phyloP scores from a whole-genome alignment of 2,797 vertebrate genomes.

The Mormyrops attenuatus region DNA sequence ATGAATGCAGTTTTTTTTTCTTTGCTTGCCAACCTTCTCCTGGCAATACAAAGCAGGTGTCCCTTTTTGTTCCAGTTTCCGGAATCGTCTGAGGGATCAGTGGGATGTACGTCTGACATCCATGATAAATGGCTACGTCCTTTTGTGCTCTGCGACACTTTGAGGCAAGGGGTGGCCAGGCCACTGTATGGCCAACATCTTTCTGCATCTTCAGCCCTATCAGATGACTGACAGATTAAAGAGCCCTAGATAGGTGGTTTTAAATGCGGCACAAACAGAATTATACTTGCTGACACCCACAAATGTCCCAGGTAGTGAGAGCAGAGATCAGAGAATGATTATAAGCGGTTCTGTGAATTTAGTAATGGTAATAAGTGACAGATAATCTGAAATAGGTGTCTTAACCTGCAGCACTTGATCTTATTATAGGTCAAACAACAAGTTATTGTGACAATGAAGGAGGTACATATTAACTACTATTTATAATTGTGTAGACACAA shows the following conservation, averaged over 20 bases:
- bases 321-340: neutral
- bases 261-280: constrained; percentile 21
- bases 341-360: neutral
- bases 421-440: neutral
- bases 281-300: neutral
- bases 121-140: neutral
- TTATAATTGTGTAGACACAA: neutral
- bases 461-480: neutral
- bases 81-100: neutral
- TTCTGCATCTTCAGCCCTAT: constrained; percentile 7
- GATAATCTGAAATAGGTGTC: neutral
- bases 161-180: neutral
- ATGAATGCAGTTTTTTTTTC: neutral
- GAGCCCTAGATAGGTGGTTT: constrained; percentile 6
- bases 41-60: neutral
- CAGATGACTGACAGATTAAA: constrained; percentile 15
- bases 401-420: neutral
- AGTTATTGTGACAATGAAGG: neutral
- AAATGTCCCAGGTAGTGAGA: neutral
- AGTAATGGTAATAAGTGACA: neutral
- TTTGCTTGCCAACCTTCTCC: neutral
- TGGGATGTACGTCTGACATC: constrained; percentile 8
- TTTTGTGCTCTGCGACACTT: neutral
- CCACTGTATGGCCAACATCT: constrained; percentile 1
- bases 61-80: constrained; percentile 4